Base-by-base conservation (phyloP, 2,113 vertebrate species). In the Zootoca vivipara region DNA sequence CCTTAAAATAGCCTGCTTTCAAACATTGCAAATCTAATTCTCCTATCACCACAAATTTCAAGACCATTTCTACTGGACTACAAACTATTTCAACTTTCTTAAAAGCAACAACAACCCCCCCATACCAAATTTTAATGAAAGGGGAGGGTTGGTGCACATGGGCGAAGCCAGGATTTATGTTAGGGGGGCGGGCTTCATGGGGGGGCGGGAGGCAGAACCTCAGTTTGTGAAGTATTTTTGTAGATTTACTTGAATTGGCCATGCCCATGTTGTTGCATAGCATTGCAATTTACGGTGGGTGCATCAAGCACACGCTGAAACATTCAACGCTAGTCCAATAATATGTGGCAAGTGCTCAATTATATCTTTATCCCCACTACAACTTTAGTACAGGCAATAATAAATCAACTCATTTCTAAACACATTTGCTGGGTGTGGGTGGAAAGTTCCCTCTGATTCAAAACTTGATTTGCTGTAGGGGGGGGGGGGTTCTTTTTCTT, bases 1-100 rank as follows among this genome's bases (percentile, higher is more conserved):
- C 90, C 90, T 87, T 82, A 3, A 87, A 88, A 90, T 87, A 58
- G 64, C 40, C 82, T 92, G 46, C 5, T 85, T 30, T 86, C 92
- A 87, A 92, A 91, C 73, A 88, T 78, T 40, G 20, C 24, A 52
- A n/a, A 81, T 73, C 84, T 85, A 78, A 85, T 89, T 93, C 90
- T 93, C 35, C 80, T 77, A 72, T 90, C 89, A 91, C 38, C 83
- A 73, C 65, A 67, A 40, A 81, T 75, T 93, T 92, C 73, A 91
- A 52, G 85, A 87, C 75, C 70, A 62, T 78, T 93, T 82, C 87
- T 85, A 30, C 82, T 38, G 77, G 89, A 92, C 88, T 1, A 0
- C 65, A 73, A 89, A 82, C 42, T 38, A 87, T 72, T 85, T 58
- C 58, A 79, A 22, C 65, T 91, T 91, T 89, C 64, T 82, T 80